Base-by-base conservation (phyloP, 2,797 vertebrate species). In the Melanotaenia boesemani region DNA sequence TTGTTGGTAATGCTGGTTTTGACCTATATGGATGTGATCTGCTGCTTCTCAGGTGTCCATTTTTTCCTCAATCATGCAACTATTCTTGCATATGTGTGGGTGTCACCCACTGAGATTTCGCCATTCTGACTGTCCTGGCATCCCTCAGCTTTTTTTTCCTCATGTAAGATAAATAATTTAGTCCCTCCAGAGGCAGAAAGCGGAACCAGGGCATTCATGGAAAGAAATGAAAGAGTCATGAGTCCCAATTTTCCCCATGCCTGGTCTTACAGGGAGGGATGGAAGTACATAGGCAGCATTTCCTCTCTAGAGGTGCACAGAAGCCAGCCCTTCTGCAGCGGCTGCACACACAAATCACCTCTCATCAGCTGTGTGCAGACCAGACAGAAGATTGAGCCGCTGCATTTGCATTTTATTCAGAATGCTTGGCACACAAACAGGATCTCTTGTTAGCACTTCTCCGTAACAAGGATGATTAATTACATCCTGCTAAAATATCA, bases 121-220 rank as follows among this genome's bases (percentile, higher is more conserved):
- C 70, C 61, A 65, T 77, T 89, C 58, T 57, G 9, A 76, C 76
- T 72, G 68, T 85, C 60, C 73, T 68, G 56, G 66, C 63, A 66
- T 86, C 66, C 55, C 36, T 71, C 50, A 57, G 75, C 57, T 16
- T 85, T 87, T 76, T 55, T 76, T 77, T 76, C 60, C 65, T 80
- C 58, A 32, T 86, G 82, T 65, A 61, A 67, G 68, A 88, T 89
- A 74, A 89, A 91, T 89, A 85, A 88, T 91, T 86, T 70, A 92
- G 63, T 72, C 60, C 60, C 12, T 73, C 63, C 61, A 63, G 61
- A 78, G 74, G 63, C 70, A 39, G 28, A 56, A 44, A 75, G 74
- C 2, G 22, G 64, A 70, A 72, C n/a, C 61, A 39, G 60, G 82
- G 74, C 72, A 65, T 74, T 76, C 63, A 44, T 62, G 52, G 61